phyloP scores from a whole-genome alignment of 1,140 invertebrate genomes.

The Agrypnia vestita region DNA sequence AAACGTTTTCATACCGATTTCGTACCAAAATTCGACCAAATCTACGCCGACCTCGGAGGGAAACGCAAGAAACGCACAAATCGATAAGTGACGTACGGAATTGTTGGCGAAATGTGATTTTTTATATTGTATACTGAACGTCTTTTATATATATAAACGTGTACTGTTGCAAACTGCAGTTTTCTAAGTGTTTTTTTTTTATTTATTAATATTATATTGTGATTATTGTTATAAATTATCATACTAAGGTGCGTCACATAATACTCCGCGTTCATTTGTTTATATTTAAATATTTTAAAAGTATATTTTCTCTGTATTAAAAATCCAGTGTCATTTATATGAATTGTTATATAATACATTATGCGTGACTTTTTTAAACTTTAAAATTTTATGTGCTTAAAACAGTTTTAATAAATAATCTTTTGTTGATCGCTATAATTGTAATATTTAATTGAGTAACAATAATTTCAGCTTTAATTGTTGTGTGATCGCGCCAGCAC shows the following conservation, averaged over 20 bases:
- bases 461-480: conserved; percentile 42
- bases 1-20: conserved; percentile 28
- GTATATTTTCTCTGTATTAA: background rate
- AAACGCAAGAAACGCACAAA: background rate
- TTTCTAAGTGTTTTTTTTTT: too few species aligned
- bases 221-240: background rate
- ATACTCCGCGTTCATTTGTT: background rate
- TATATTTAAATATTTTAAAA: background rate
- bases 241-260: background rate
- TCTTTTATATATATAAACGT: too few species aligned
- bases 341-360: background rate
- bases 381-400: background rate
- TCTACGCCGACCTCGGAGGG: background rate
- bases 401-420: conserved; percentile 1
- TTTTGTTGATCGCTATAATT: background rate
- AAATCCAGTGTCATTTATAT: background rate
- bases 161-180: too few species aligned
- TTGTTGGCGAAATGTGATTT: conserved; percentile 5
- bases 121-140: background rate
- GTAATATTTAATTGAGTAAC: background rate
- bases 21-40: conserved; percentile 27
- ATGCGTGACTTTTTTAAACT: background rate
- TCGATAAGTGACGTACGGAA: conserved; percentile 41
- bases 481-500: conserved; percentile 44
- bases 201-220: background rate